Base-by-base conservation (phyloP, 2,113 vertebrate species). In the Columba livia region DNA sequence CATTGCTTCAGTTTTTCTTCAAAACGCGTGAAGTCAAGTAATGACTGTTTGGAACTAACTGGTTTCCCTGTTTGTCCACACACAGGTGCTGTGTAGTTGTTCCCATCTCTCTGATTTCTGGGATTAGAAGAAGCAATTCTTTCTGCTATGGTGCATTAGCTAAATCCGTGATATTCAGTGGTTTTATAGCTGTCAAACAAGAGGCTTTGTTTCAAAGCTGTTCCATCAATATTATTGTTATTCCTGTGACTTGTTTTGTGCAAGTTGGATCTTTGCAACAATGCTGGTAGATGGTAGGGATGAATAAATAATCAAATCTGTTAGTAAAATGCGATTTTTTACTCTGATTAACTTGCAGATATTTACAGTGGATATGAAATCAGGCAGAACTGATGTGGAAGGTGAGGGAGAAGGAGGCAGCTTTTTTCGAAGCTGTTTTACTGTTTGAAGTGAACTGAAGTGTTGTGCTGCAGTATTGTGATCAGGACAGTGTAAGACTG, bases 321-420 rank as follows among this genome's bases (percentile, higher is more conserved):
- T 74, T 92, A 74, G 83, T 50, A 89, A 94, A 95, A 75, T 92
- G 69, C 57, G 86, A 51, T 23, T 23, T 78, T 93, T 90, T 95
- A 56, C 42, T 88, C 82, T 79, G 70, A 87, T 85, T 92, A 92
- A 75, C 70, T 90, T 96, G 72, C 53, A 89, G 84, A 72, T 93
- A 94, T 84, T 86, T 94, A 70, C 90, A 92, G 60, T 81, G 57
- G 73, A 79, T 90, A 73, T 89, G 86, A 96, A 93, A 82, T 78
- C 2, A 1, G 85, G 53, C 53, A 89, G 79, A 89, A 79, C 23
- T 95, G 40, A 78, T 89, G 36, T 90, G 66, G 50, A 89, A 92
- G 44, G 61, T 70, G n/a, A 92, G 64, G 56, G 82, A 88, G 38
- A 86, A 70, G 81, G 61, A 85, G 29, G 32, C 64, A 92, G 48